These are phyloP conservation scores for Plestiodon gilberti DNA, from an alignment of 2,113 vertebrate genomes.

Conservation along the genomic window DNA sequence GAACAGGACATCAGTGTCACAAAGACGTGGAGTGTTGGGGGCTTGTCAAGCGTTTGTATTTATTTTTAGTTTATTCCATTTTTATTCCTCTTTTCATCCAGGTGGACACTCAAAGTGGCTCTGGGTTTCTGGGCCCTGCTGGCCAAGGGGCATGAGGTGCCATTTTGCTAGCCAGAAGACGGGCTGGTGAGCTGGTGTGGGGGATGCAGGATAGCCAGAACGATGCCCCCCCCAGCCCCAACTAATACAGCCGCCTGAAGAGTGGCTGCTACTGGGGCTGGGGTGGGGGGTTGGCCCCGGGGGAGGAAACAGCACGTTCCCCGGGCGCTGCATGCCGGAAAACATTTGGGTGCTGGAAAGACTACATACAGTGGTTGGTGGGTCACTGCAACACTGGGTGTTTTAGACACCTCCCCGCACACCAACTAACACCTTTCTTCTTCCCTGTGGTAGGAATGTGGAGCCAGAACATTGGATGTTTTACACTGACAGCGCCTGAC, in stretches of 20 bases:
- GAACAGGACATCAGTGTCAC: no score
- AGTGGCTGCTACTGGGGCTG: neutral
- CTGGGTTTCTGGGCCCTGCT: no score
- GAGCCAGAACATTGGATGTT: accelerated
- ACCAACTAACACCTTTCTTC: neutral
- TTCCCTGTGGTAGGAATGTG: neutral
- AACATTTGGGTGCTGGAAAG: neutral
- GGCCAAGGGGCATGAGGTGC: no score
- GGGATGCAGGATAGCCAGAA: no score
- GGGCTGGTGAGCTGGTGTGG: no score
- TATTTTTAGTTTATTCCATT: no score
- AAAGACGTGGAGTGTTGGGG: no score
- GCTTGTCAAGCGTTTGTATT: no score
- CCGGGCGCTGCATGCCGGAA: neutral
- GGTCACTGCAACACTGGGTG: neutral
- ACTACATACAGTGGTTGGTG: accelerated
- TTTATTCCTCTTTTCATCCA: no score
- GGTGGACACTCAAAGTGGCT: no score
- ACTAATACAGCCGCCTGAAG: neutral
- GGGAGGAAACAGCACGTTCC: neutral
- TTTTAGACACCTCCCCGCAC: neutral
- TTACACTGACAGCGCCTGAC: accelerated
- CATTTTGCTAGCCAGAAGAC: no score
- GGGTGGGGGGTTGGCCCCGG: neutral
- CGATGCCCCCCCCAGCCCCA: no score